Conservation (phyloP, 2,888 invertebrate genomes). For the Oxystoma pomonae region DNA sequence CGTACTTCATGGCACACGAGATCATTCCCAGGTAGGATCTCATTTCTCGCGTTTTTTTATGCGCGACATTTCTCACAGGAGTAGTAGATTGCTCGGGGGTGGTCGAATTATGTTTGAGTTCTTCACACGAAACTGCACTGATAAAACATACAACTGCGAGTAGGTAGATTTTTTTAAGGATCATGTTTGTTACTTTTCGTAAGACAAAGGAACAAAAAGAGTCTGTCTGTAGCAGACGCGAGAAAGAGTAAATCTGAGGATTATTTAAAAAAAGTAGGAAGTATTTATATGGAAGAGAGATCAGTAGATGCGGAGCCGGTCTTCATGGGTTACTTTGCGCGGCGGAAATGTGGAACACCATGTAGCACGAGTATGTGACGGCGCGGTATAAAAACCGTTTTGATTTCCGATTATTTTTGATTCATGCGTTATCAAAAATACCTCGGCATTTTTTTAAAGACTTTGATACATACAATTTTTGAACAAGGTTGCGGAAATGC, state of each 20-base stretch:
- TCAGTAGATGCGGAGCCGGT: slow-evolving; percentile 33
- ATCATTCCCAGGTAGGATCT: slow-evolving; percentile 29
- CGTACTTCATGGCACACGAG: slow-evolving; percentile 32
- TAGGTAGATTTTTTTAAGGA: not conserved
- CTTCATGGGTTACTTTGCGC: slow-evolving; percentile 38
- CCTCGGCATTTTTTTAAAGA: too few species aligned
- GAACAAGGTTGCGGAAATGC: too few species aligned
- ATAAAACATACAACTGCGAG: not conserved
- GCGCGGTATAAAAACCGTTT: not conserved
- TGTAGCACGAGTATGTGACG: slow-evolving; percentile 26
- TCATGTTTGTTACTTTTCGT: slow-evolving; percentile 6
- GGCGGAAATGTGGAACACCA: slow-evolving; percentile 42
- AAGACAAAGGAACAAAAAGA: not conserved
- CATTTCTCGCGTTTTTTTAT: slow-evolving; percentile 17
- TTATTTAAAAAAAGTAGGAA: slow-evolving; percentile 34
- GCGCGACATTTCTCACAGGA: not conserved
- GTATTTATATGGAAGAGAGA: slow-evolving; percentile 46
- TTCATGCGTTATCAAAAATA: too few species aligned
- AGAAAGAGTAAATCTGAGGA: slow-evolving; percentile 28
- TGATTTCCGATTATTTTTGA: too few species aligned
- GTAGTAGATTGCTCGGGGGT: not conserved
- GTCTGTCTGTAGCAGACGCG: slow-evolving; percentile 9
- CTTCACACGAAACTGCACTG: not conserved
- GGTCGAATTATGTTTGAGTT: not conserved
- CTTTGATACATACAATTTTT: too few species aligned